Base-by-base conservation (phyloP, 2,113 vertebrate species). In the Cynocephalus volans region DNA sequence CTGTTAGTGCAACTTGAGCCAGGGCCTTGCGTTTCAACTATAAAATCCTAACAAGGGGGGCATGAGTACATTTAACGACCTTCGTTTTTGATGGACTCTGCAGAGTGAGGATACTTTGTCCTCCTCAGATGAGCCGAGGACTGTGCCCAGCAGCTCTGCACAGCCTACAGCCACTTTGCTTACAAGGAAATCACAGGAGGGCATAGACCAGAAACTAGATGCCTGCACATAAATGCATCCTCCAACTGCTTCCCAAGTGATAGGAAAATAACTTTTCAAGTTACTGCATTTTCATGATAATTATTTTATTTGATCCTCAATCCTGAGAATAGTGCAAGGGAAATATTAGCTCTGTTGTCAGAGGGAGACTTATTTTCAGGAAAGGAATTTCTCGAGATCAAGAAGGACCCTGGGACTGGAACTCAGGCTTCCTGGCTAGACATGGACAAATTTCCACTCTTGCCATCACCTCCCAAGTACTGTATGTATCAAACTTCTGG, bases 171-270 rank as follows among this genome's bases (percentile, higher is more conserved):
- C 8, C 12, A 3, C 60, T 65, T 75, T 60, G 14, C 9, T 18
- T 21, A 5, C n/a, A 50, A n/a, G 52, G 48, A 23, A 36, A 26
- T 13, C 2, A 0, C 36, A 65, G 50, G 70, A 69, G 28, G 36
- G 31, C 5, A 4, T 4, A 8, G 1, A 10, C 36, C n/a, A 83
- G 65, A 58, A 50, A 15, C 0, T 5, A 58, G 60, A 9, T 0
- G 64, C 3, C 67, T 75, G 19, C 3, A 8, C 3, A 13, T 23
- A 24, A 56, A 17, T 2, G 13, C 2, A 0, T 33, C 60, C 31
- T 31, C 48, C 54, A 26, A 28, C 9, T 12, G 6, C 41, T 58
- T 41, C 48, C 72, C 31, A 0, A 3, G 18, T 3, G 8, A 54
- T 13, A 83, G 62, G 12, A 50, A 60, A 73, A 54, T 12, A 21